Base-by-base conservation (phyloP, 2,113 vertebrate species). In the Nothoprocta pentlandii region DNA sequence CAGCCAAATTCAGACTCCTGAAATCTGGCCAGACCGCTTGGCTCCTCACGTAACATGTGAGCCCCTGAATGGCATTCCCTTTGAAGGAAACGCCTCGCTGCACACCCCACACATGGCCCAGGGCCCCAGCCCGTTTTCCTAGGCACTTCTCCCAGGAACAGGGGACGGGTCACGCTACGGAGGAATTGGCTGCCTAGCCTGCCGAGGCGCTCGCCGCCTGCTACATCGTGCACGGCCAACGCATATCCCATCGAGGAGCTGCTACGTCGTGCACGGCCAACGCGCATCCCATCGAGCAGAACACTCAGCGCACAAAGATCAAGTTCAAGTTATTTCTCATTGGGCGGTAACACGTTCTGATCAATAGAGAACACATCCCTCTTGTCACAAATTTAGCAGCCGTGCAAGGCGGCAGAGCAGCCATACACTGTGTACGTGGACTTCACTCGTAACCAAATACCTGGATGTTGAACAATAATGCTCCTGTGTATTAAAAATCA, bases 381-480 rank as follows among this genome's bases (percentile, higher is more conserved):
- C 47, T 46, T 2, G 2, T 34, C 1, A 32, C 23, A 66, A 69
- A 77, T 51, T 62, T 53, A 89, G 88, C 20, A 61, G 15, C 23
- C 66, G 73, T 16, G 88, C 16, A 75, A 80, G 59, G 28, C 63
- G 14, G 5, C 54, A 76, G 10, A 93, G 9, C 20, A 61, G 15
- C 21, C 62, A 68, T 20, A 90, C 19, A 76, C 78, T 58, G 28
- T 59, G 12, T 6, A 81, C 1, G 1, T 8, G 9, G 17, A n/a
- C 47, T 61, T 63, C 6, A 69, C 36, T 36, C 90, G 46, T 25
- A 61, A 89, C 74, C 34, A 66, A 86, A 2, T 69, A 62, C 19
- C 32, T 81, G 54, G n/a, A 63, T 21, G 32, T 0, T 17, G 16
- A 0, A 2, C 0, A 2, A 22, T 15, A 68, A 80, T 10, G 6